These are phyloP conservation scores for Forficula auricularia DNA, from an alignment of 1,140 invertebrate genomes.

Conservation along the genomic window DNA sequence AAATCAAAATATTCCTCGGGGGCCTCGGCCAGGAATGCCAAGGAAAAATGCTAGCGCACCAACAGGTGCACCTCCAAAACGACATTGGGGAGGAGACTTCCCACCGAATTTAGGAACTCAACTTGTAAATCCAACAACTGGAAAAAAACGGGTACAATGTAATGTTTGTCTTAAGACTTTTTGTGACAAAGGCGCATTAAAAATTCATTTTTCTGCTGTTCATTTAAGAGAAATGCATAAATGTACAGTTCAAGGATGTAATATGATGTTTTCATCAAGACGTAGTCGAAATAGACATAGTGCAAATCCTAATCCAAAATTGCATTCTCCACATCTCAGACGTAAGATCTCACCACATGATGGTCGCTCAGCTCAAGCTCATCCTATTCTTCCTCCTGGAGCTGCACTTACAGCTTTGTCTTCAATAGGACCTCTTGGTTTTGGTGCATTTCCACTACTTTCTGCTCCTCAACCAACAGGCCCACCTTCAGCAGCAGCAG, in stretches of 20 bases:
- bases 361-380: constrained; percentile 69
- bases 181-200: constrained; percentile 98
- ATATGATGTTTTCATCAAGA: constrained; percentile 97
- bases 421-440: constrained; percentile 34
- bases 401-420: constrained; percentile 38
- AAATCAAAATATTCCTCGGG: constrained; percentile 13
- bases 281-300: constrained; percentile 90
- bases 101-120: constrained; percentile 75
- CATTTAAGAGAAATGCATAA: constrained; percentile 98
- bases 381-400: constrained; percentile 54
- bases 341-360: constrained; percentile 86
- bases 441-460: constrained; percentile 54
- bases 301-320: constrained; percentile 94
- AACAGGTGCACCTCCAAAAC: constrained; percentile 48
- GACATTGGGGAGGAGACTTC: constrained; percentile 69
- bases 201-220: constrained; percentile 98
- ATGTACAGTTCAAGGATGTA: constrained; percentile 95
- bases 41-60: constrained; percentile 2
- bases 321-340: constrained; percentile 85
- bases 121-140: constrained; percentile 77
- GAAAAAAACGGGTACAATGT: constrained; percentile 93
- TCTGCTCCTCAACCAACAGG: constrained; percentile 57
- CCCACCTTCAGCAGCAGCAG: constrained; percentile 48
- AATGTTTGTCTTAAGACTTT: constrained; percentile 97
- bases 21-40: background rate